phyloP scores from a whole-genome alignment of 2,888 invertebrate species.

The Cheilosia scutellata region DNA sequence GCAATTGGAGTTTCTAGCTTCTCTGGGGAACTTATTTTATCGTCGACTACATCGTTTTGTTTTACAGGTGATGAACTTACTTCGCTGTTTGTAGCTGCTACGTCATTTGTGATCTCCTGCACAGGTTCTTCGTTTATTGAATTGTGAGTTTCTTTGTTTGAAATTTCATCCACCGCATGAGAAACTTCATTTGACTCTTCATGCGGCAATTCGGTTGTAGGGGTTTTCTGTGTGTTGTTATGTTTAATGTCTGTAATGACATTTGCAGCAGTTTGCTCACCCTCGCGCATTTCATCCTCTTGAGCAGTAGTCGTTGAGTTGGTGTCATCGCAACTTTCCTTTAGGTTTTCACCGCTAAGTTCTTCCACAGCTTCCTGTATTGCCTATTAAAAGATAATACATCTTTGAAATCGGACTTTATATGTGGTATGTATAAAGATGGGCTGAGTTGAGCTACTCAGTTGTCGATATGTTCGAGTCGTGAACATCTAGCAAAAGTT shows the following conservation, averaged over 20 bases:
- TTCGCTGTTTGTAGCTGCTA: constrained; percentile 10
- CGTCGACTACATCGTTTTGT: constrained; percentile 18
- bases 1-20: constrained; percentile 17
- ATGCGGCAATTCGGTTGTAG: constrained; percentile 6
- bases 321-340: constrained; percentile 14
- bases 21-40: constrained; percentile 23
- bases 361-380: constrained; percentile 56
- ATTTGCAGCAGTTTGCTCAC: constrained; percentile 14
- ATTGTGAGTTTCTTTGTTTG: constrained; percentile 13
- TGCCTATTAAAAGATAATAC: constrained; percentile 14
- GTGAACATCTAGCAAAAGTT: too few relatives aligned
- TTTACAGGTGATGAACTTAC: neutral
- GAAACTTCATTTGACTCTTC: constrained; percentile 77
- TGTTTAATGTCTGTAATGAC: constrained; percentile 16
- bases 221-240: constrained; percentile 20
- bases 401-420: neutral
- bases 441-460: too few relatives aligned
- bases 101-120: constrained; percentile 19
- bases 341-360: constrained; percentile 36
- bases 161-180: constrained; percentile 20
- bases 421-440: too few relatives aligned
- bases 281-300: constrained; percentile 4
- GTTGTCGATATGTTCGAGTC: too few relatives aligned
- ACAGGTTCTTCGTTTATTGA: constrained; percentile 14
- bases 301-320: constrained; percentile 15